These are phyloP conservation scores for Perca flavescens DNA, from an alignment of 2,113 vertebrate genomes.

Conservation along the genomic window DNA sequence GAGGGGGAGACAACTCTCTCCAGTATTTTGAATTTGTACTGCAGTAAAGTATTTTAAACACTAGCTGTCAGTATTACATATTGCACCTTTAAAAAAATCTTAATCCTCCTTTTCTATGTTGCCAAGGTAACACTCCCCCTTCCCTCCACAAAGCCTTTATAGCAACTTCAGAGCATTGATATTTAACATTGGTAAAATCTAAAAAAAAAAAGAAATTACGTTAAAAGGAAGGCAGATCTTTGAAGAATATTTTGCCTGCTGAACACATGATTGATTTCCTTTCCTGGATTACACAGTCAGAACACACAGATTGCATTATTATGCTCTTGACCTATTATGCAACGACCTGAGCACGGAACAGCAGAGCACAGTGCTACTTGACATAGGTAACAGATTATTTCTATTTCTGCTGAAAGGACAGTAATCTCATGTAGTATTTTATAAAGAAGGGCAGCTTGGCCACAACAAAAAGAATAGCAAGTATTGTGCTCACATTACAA, in stretches of 20 bases:
- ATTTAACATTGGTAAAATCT: constrained; percentile 75
- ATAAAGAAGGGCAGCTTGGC: too few relatives aligned
- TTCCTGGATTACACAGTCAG: constrained; percentile 10
- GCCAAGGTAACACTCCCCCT: constrained; percentile 37
- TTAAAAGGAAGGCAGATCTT: constrained; percentile 58
- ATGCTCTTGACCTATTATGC: constrained; percentile 10
- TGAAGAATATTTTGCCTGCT: constrained; percentile 51
- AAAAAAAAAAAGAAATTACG: constrained; percentile 72
- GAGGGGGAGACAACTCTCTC: too few relatives aligned
- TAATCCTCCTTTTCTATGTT: constrained; percentile 40
- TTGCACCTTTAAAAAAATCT: constrained; percentile 2
- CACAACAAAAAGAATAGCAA: too few relatives aligned
- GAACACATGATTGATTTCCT: constrained; percentile 55
- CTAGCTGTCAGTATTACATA: too few relatives aligned
- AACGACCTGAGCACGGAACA: background rate
- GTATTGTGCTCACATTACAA: too few relatives aligned
- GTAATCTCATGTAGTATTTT: too few relatives aligned
- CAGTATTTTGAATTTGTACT: too few relatives aligned
- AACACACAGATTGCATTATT: background rate
- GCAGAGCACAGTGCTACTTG: background rate
- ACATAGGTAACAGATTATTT: constrained; percentile 15
- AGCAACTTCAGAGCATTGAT: constrained; percentile 72
- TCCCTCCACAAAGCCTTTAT: constrained; percentile 45
- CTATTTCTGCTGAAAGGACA: too few relatives aligned
- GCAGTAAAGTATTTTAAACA: too few relatives aligned